Evolutionary conservation across 2,888 invertebrate genomes (phyloP).

Genomic region (Harpalus rufipes): DNA sequence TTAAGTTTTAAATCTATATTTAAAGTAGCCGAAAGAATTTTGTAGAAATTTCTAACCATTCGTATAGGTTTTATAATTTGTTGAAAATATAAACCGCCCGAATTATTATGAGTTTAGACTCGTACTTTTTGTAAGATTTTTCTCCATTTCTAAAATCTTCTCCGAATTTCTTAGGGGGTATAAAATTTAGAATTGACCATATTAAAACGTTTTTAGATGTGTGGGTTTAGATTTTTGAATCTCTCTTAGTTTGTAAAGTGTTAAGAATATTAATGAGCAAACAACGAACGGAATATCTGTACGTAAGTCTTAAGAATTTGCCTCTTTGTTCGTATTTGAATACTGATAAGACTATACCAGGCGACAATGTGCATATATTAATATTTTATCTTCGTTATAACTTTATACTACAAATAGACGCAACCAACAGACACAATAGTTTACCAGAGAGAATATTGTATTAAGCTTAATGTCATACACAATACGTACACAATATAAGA

Average conservation of each 20-base stretch:
- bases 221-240: neutral
- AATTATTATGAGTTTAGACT: too few relatives aligned
- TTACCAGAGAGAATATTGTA: neutral
- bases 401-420: neutral
- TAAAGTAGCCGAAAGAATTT: too few relatives aligned
- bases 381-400: conserved; percentile 36
- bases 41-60: too few relatives aligned
- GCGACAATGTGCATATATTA: conserved; percentile 28
- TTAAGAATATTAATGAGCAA: conserved; percentile 11
- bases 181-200: too few relatives aligned
- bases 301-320: conserved; percentile 30
- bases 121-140: too few relatives aligned
- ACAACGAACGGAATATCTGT: conserved; percentile 36
- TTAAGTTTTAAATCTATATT: too few relatives aligned
- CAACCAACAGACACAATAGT: neutral
- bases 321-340: conserved; percentile 38
- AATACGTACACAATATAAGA: neutral
- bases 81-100: too few relatives aligned
- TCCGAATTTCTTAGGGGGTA: too few relatives aligned
- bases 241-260: neutral
- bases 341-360: conserved; percentile 6
- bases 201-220: neutral
- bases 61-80: too few relatives aligned
- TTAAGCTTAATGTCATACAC: neutral
- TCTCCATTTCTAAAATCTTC: too few relatives aligned